Evolutionary conservation across 92 coral and sea anemone species (phyloP).

Genomic region (Epizoanthus fatuus): DNA sequence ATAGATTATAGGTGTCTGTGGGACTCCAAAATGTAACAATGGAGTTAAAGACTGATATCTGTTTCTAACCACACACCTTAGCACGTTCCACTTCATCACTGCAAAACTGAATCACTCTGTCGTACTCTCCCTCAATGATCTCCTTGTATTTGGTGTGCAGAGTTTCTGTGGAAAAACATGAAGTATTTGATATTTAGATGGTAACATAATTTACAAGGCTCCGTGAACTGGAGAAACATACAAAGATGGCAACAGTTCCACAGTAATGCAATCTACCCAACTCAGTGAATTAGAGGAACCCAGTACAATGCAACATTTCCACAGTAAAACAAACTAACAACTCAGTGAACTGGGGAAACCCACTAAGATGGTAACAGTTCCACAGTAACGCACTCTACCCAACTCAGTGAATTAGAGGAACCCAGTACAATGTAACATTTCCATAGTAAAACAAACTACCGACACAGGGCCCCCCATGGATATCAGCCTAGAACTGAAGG

Average conservation of each 20-base stretch:
- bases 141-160: slow-evolving; percentile 83
- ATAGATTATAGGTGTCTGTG: background rate
- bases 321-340: background rate
- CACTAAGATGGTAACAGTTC: no score
- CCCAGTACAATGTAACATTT: background rate
- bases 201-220: background rate
- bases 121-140: slow-evolving; percentile 85
- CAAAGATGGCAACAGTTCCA: no score
- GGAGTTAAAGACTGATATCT: background rate
- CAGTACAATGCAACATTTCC: background rate
- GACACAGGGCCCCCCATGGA: no score
- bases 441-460: background rate
- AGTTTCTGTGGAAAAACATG: slow-evolving; percentile 71
- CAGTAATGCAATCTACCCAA: no score
- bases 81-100: slow-evolving; percentile 78
- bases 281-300: no score
- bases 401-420: no score
- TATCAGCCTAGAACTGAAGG: no score
- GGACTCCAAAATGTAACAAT: background rate
- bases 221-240: no score
- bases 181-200: background rate
- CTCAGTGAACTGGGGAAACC: background rate
- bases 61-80: slow-evolving; percentile 72
- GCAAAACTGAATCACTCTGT: slow-evolving; percentile 82
- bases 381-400: no score